Percentiles rank a stretch among this genome's conserved stretches.
Conservation (phyloP, 2,113 vertebrate species). For the Butorides virescens region DNA sequence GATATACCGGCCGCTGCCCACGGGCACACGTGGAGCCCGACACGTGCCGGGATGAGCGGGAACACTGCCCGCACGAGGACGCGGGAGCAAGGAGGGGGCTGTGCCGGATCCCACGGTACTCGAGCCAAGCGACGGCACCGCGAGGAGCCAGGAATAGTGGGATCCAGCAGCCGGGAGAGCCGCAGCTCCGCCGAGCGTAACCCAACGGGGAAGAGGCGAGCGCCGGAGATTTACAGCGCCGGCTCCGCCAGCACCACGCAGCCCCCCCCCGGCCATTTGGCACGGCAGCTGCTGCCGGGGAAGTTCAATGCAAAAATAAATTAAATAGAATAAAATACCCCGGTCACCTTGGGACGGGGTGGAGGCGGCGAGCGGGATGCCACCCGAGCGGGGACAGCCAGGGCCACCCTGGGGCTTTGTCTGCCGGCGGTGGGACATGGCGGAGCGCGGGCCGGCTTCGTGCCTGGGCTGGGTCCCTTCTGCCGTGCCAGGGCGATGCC, state of each 20-base stretch:
- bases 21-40: accelerated
- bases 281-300: conserved; percentile 36
- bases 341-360: neutral
- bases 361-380: neutral
- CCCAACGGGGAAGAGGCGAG: neutral
- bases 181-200: neutral
- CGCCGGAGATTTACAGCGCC: conserved; percentile 8
- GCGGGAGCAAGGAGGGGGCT: neutral
- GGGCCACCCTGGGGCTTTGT: neutral
- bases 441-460: neutral
- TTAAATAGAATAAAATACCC: neutral
- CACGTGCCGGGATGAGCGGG: accelerated
- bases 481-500: neutral
- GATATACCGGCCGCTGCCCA: accelerated
- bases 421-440: neutral
- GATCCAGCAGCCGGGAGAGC: neutral
- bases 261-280: conserved; percentile 22
- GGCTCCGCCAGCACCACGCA: neutral
- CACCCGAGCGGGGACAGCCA: neutral
- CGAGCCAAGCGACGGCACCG: neutral
- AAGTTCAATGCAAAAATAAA: conserved; percentile 9
- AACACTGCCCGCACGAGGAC: neutral
- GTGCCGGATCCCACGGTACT: neutral
- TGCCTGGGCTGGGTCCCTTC: neutral
- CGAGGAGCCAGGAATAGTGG: neutral